Evolutionary conservation across 2,888 invertebrate genomes (phyloP).

Genomic region (Gonocerus acuteangulatus): DNA sequence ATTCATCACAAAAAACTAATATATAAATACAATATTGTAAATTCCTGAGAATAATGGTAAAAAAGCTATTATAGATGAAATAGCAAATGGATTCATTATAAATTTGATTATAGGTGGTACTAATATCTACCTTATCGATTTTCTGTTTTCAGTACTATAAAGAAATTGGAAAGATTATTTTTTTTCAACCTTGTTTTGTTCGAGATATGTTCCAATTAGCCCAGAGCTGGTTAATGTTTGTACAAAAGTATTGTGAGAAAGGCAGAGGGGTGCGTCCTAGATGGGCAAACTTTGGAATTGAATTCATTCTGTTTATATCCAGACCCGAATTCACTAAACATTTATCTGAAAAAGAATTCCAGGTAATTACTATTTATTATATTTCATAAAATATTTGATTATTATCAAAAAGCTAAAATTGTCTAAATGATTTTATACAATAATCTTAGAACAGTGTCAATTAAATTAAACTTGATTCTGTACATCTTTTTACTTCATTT

Average conservation of each 20-base stretch:
- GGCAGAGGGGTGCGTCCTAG: constrained; percentile 72
- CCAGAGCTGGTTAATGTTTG: constrained; percentile 83
- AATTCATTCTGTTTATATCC: constrained; percentile 76
- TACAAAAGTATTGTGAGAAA: constrained; percentile 71
- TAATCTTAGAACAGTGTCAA: not conserved
- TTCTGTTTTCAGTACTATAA: constrained; percentile 51
- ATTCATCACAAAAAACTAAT: no score
- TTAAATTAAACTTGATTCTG: no score
- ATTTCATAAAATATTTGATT: not conserved
- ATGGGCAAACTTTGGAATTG: constrained; percentile 84
- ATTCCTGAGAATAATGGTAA: no score
- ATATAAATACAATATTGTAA: no score
- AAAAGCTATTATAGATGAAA: no score
- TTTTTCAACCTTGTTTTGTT: constrained; percentile 46
- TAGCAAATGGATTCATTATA: no score
- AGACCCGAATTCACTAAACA: constrained; percentile 74
- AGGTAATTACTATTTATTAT: constrained; percentile 45
- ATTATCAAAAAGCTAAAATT: not conserved
- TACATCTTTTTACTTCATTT: no score
- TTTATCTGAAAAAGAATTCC: constrained; percentile 69
- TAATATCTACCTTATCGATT: no score
- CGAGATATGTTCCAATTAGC: constrained; percentile 61
- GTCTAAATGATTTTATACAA: not conserved
- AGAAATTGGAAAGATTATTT: constrained; percentile 45
- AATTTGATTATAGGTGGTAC: no score